These are phyloP conservation scores for Picathartes gymnocephalus DNA, from an alignment of 2,113 vertebrate species.

Conservation along the genomic window DNA sequence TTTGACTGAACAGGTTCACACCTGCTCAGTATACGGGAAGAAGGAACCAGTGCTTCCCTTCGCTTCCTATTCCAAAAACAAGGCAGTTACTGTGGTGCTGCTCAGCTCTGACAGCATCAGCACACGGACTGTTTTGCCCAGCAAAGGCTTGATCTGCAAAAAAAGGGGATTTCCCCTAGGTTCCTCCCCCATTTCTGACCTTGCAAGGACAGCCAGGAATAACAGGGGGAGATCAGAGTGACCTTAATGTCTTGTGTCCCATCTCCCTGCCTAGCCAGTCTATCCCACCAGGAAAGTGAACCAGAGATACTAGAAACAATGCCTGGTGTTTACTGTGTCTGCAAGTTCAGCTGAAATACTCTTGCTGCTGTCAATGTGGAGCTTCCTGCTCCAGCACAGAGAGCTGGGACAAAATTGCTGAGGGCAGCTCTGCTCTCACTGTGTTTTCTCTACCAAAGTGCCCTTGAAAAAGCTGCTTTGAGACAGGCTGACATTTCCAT, in stretches of 20 bases:
- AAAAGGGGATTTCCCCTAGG: not conserved
- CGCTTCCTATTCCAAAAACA: not conserved
- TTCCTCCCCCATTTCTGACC: not conserved
- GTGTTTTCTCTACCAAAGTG: fast-evolving
- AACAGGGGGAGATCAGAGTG: not conserved
- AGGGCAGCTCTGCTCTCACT: not conserved
- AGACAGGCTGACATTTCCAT: not conserved
- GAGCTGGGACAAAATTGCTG: not conserved
- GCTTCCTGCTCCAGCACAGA: not conserved
- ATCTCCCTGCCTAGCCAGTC: not conserved
- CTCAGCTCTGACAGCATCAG: not conserved
- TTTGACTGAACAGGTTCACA: not conserved
- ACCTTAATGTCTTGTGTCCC: not conserved
- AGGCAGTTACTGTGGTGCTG: not conserved
- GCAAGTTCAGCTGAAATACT: not conserved
- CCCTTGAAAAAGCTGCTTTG: not conserved
- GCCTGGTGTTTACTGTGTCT: not conserved
- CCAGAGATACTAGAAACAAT: not conserved
- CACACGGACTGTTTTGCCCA: not conserved
- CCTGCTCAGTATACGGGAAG: not conserved
- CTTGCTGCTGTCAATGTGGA: not conserved
- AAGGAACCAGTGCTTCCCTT: not conserved
- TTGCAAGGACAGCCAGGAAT: not conserved
- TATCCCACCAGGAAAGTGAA: not conserved
- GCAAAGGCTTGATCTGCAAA: not conserved